Evolutionary conservation across 2,888 invertebrate species (phyloP).

Genomic region (Rhagonycha lutea): DNA sequence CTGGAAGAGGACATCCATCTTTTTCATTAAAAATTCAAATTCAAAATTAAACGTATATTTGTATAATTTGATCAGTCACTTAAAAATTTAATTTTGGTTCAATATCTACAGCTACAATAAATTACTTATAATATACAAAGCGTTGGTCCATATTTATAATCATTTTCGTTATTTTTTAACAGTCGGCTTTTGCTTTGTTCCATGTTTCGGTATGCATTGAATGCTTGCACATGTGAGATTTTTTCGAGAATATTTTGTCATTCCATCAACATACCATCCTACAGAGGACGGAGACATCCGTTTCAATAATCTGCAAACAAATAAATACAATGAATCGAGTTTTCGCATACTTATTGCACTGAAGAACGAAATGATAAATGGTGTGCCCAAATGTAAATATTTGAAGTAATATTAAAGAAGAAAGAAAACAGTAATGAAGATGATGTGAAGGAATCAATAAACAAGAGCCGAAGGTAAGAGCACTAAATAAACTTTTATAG

Average conservation of each 20-base stretch:
- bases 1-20: too few species aligned
- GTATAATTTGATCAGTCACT: neutral
- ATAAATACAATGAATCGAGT: neutral
- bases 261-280: slow-evolving; percentile 48
- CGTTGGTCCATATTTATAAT: neutral
- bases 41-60: neutral
- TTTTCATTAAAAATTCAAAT: too few species aligned
- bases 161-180: neutral
- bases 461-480: too few species aligned
- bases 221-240: slow-evolving; percentile 51
- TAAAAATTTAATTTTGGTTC: neutral
- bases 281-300: slow-evolving; percentile 47
- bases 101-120: neutral
- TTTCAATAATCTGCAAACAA: slow-evolving; percentile 47
- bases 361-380: neutral
- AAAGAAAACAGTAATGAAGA: too few species aligned
- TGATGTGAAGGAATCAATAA: too few species aligned
- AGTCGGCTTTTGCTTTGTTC: neutral
- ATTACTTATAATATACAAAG: neutral
- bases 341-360: neutral
- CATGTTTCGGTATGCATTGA: slow-evolving; percentile 44
- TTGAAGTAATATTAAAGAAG: too few species aligned
- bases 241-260: slow-evolving; percentile 47
- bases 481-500: too few species aligned
- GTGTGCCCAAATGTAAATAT: too few species aligned